Base-by-base conservation (phyloP, 2,888 invertebrate species). In the Drosophila kambysellisi region DNA sequence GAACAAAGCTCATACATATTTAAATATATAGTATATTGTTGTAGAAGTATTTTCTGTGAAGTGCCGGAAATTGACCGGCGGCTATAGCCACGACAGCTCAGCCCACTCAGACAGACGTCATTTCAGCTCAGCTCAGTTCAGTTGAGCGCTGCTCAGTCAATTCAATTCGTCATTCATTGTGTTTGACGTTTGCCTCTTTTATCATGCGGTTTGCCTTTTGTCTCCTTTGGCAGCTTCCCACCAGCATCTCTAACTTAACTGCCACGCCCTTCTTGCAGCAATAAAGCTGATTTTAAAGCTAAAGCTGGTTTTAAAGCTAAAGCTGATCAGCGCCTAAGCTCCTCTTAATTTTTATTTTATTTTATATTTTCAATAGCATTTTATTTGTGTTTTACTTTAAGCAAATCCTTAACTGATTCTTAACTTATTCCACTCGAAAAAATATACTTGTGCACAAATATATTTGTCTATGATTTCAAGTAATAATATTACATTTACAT, bases 31-130 rank as follows among this genome's bases (percentile, higher is more conserved):
- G 39, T 51, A 56, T 70, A 50, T 51, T 39, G 50, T 35, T 39
- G 37, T 64, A 52, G 51, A 30, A 20, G 35, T 41, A 32, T 61
- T 72, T 76, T 57, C 70, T 72, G 54, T 69, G 58, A 65, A 72
- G 65, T 63, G 59, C 25, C 88, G 87, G 87, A 87, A 86, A 87
- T 87, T 88, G 88, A 76, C 84, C 84, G 87, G 76, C 86, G 86
- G 82, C 83, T 78, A 67, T 74, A 70, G 51, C 57, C 56, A 62
- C 63, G 51, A 74, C 52, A 74, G 51, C 25, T 25, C 58, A 56
- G 75, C 53, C 58, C 51, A 50, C 43, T 48, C 67, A 65, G 53
- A 50, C 63, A 62, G 59, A 50, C 68, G 67, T 54, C 63, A 64
- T 20, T 63, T 67, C 66, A 65, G 33, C 25, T 46, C 65, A 53